Evolutionary conservation across 2,888 invertebrate species (phyloP).

Genomic region (Himalopsyche tibetana): DNA sequence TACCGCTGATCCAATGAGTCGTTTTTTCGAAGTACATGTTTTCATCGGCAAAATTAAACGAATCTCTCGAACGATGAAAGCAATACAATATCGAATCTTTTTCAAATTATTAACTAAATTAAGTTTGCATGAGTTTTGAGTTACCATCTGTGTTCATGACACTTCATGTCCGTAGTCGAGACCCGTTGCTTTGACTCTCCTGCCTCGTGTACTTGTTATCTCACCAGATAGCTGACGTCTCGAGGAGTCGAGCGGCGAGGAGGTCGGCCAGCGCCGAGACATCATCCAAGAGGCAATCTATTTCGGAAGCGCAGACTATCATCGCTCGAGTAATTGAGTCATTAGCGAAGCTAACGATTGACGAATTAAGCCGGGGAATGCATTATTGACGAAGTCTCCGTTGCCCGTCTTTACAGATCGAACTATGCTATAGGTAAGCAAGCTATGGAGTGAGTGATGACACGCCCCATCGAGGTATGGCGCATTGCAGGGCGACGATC

Average conservation of each 20-base stretch:
- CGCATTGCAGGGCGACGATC: not conserved
- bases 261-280: not conserved
- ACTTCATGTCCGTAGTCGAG: no score
- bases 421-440: not conserved
- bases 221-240: conserved; percentile 18
- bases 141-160: no score
- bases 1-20: no score
- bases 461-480: conserved; percentile 1
- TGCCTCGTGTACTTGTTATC: not conserved
- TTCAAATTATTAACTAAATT: no score
- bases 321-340: conserved; percentile 30
- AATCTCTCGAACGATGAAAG: no score
- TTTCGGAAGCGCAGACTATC: conserved; percentile 18
- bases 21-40: no score
- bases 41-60: no score
- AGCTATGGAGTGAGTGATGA: not conserved
- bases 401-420: not conserved
- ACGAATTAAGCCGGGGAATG: conserved; percentile 29
- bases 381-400: not conserved
- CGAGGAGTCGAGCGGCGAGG: not conserved
- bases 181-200: not conserved
- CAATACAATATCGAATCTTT: no score
- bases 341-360: conserved; percentile 3
- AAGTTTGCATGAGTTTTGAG: no score
- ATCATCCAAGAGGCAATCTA: not conserved